Evolutionary conservation across 2,113 vertebrate species (phyloP).

Genomic region (Nymphicus hollandicus): DNA sequence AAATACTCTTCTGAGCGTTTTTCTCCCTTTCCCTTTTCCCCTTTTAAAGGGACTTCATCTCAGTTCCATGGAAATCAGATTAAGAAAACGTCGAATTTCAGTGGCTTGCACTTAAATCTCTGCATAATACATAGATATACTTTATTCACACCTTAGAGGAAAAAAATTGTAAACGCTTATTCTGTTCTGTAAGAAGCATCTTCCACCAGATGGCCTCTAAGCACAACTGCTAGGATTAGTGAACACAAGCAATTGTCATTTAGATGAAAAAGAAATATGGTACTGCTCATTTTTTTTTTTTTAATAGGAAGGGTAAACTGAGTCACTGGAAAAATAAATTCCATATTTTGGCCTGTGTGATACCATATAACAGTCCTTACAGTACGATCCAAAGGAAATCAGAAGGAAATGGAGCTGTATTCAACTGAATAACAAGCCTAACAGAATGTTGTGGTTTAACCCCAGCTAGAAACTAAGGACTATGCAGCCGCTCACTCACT

Average conservation of each 20-base stretch:
- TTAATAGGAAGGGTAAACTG: neutral
- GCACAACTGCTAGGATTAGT: neutral
- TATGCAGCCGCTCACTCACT: neutral
- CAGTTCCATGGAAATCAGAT: neutral
- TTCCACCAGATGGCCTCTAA: constrained; percentile 42
- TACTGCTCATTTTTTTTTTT: neutral
- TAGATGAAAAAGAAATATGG: neutral
- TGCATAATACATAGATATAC: neutral
- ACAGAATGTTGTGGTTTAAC: neutral
- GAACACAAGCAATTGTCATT: neutral
- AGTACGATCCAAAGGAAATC: neutral
- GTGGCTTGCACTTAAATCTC: neutral
- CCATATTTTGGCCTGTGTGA: neutral
- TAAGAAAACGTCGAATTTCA: neutral
- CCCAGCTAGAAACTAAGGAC: neutral
- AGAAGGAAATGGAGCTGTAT: neutral
- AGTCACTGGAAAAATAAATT: neutral
- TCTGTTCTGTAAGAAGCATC: neutral
- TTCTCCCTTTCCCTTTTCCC: neutral
- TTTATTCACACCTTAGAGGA: neutral
- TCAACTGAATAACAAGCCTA: neutral
- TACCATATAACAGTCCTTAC: neutral
- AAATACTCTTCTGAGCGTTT: neutral
- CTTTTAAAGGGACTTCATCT: neutral
- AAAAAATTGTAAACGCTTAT: neutral